Evolutionary conservation across 2,113 vertebrate genomes (phyloP).

Genomic region (Silurus asotus): DNA sequence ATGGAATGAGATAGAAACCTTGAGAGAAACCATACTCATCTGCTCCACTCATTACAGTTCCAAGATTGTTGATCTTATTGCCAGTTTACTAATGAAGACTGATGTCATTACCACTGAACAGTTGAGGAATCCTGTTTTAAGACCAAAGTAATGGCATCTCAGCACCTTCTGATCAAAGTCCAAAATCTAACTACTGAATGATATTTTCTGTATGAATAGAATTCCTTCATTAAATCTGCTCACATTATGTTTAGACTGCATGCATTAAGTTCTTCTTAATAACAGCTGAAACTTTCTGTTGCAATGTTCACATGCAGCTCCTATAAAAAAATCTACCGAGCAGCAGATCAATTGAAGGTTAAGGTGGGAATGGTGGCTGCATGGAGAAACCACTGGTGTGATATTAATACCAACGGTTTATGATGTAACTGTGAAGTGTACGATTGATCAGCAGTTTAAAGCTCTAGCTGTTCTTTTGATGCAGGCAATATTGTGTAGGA

Average conservation of each 20-base stretch:
- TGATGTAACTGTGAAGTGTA: background rate
- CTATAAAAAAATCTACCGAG: background rate
- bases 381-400: constrained; percentile 6
- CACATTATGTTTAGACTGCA: background rate
- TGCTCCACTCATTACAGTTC: too few relatives aligned
- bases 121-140: too few relatives aligned
- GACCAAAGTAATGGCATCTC: too few relatives aligned
- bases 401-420: background rate
- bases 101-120: too few relatives aligned
- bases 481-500: background rate
- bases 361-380: background rate
- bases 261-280: background rate
- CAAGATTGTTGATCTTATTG: too few relatives aligned
- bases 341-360: background rate
- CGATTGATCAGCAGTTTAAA: background rate
- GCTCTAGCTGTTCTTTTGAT: background rate
- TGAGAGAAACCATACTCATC: too few relatives aligned
- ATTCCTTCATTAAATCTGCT: too few relatives aligned
- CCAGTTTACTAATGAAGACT: too few relatives aligned
- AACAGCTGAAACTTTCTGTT: background rate
- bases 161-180: too few relatives aligned
- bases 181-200: too few relatives aligned
- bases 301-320: background rate
- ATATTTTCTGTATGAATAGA: too few relatives aligned
- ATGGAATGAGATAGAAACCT: too few relatives aligned